Conservation (phyloP, 1,140 invertebrate genomes). For the Drosophila novamexicana region DNA sequence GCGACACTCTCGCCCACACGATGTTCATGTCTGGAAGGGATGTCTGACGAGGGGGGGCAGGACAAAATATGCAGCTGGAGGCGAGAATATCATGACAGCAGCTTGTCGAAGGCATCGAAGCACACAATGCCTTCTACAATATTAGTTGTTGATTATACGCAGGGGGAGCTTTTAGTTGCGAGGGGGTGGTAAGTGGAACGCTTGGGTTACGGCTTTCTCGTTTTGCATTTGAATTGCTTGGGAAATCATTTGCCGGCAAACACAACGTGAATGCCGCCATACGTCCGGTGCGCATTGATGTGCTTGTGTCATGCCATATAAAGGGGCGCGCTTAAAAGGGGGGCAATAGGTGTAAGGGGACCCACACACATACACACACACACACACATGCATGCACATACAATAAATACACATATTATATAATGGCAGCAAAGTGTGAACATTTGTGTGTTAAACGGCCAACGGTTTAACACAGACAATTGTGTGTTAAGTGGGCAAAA, state of each 20-base stretch:
- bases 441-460: conserved; percentile 62
- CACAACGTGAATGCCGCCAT: conserved; percentile 53
- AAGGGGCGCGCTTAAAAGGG: neutral
- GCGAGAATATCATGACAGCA: conserved; percentile 55
- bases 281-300: conserved; percentile 46
- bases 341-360: no score
- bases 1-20: conserved; percentile 16
- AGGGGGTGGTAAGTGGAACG: neutral
- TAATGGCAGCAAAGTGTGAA: conserved; percentile 51
- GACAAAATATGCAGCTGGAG: neutral
- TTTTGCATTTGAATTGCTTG: conserved; percentile 66
- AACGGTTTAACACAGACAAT: conserved; percentile 53
- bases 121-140: conserved; percentile 61
- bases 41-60: neutral
- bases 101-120: conserved; percentile 61
- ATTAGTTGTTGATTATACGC: conserved; percentile 52
- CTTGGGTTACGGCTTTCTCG: conserved; percentile 3
- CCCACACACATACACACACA: neutral
- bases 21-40: neutral
- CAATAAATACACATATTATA: conserved; percentile 20
- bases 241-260: conserved; percentile 64
- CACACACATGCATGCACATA: neutral
- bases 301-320: conserved; percentile 46
- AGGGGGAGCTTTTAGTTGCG: neutral
- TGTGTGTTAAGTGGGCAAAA: conserved; percentile 54